Percentiles rank a stretch among this genome's conserved stretches.
These are phyloP conservation scores for Eurosta solidaginis DNA, from an alignment of 1,140 invertebrate genomes.

Conservation along the genomic window DNA sequence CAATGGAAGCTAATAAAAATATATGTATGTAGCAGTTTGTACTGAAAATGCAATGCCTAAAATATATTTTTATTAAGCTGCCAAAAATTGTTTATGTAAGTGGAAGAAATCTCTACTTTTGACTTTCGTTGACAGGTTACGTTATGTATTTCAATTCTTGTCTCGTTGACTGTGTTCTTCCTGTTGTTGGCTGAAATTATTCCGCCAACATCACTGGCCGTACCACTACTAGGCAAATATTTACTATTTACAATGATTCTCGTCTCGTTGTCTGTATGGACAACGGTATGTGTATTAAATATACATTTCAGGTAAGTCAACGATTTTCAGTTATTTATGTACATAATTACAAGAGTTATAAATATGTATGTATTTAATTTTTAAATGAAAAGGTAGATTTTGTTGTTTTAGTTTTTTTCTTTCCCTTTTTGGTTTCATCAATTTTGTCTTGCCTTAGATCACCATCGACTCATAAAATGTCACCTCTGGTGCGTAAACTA, in stretches of 20 bases:
- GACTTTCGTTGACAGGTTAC: conserved; percentile 69
- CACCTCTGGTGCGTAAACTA: conserved; percentile 82
- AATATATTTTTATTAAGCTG: background rate
- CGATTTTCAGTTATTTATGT: background rate
- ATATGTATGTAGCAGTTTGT: background rate
- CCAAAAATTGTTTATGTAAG: background rate
- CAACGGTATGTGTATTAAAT: conserved; percentile 95
- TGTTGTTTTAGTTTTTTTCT: background rate
- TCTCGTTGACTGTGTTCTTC: conserved; percentile 98
- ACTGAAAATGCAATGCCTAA: background rate
- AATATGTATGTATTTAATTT: too few relatives aligned
- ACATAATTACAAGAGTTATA: too few relatives aligned
- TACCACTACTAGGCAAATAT: conserved; percentile 96
- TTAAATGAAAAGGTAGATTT: background rate
- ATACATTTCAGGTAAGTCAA: conserved; percentile 91
- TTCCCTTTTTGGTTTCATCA: background rate
- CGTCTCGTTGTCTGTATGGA: conserved; percentile 94
- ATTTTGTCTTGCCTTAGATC: conserved; percentile 67
- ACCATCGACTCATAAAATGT: conserved; percentile 96
- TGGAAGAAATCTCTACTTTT: conserved; percentile 33
- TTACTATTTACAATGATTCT: conserved; percentile 97
- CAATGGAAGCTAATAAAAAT: background rate
- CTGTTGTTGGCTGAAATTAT: conserved; percentile 96
- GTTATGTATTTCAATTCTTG: conserved; percentile 95
- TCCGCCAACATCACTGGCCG: conserved; percentile 94